Percentiles rank a stretch among this genome's conserved stretches.
Conservation (phyloP, 1,140 invertebrate genomes). For the Conopomorpha cramerella region DNA sequence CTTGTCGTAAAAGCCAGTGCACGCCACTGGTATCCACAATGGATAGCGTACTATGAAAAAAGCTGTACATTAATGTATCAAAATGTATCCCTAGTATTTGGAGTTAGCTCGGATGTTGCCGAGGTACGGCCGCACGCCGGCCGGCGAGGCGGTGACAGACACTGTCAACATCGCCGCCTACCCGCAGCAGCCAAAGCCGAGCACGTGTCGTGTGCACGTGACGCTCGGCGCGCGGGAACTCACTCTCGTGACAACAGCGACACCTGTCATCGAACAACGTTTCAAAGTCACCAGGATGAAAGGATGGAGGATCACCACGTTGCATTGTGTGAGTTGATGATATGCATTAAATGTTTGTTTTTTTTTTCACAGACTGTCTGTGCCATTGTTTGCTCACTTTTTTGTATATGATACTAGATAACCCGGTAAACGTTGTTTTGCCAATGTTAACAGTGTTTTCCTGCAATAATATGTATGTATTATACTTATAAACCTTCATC, state of each 20-base stretch:
- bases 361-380: not conserved
- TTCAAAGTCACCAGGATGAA: conserved; percentile 95
- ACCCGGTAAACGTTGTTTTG: too few species aligned
- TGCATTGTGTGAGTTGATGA: conserved; percentile 77
- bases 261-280: conserved; percentile 74
- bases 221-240: conserved; percentile 35
- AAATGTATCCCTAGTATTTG: conserved; percentile 79
- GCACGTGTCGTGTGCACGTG: conserved; percentile 26
- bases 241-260: conserved; percentile 20
- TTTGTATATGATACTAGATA: too few species aligned
- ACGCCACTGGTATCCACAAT: too few species aligned
- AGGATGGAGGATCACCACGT: conserved; percentile 94
- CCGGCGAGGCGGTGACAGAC: conserved; percentile 60
- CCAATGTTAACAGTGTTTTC: too few species aligned
- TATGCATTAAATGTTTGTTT: too few species aligned
- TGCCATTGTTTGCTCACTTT: too few species aligned
- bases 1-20: too few species aligned
- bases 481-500: too few species aligned
- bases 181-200: conserved; percentile 3
- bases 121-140: conserved; percentile 89
- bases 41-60: too few species aligned
- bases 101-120: conserved; percentile 78
- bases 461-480: too few species aligned
- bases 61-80: too few species aligned
- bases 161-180: conserved; percentile 16